Evolutionary conservation across 2,888 invertebrate species (phyloP).

Genomic region (Fragum whitleyi): DNA sequence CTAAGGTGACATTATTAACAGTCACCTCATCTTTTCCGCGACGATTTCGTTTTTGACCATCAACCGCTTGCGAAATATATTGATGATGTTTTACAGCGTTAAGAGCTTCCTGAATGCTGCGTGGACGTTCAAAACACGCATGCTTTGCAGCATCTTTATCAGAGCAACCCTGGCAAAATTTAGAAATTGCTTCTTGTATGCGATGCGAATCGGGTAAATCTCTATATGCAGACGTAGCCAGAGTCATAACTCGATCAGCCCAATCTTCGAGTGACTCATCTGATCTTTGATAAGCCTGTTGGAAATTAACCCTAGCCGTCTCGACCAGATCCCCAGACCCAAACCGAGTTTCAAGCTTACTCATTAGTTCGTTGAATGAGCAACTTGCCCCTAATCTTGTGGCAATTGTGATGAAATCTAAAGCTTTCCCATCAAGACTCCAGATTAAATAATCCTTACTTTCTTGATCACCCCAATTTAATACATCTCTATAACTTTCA

Average conservation of each 20-base stretch:
- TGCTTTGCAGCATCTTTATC: too few relatives aligned
- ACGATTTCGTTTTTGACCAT: too few relatives aligned
- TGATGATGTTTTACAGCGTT: conserved; percentile 38
- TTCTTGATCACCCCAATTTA: conserved; percentile 17
- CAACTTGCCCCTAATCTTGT: background rate
- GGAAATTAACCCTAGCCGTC: conserved; percentile 25
- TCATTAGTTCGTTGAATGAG: conserved; percentile 17
- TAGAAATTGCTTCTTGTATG: conserved; percentile 36
- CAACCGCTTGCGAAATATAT: too few relatives aligned
- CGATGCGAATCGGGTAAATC: conserved; percentile 40
- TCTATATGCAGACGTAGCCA: conserved; percentile 47
- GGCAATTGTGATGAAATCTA: conserved; percentile 27
- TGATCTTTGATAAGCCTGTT: conserved; percentile 14
- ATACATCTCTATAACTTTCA: conserved; percentile 10
- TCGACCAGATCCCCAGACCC: conserved; percentile 24
- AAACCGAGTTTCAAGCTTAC: conserved; percentile 29
- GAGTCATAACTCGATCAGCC: conserved; percentile 43
- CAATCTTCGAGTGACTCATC: conserved; percentile 41
- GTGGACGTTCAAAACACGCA: conserved; percentile 38
- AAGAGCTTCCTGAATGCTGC: conserved; percentile 32
- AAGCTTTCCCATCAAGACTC: conserved; percentile 30
- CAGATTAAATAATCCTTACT: conserved; percentile 24
- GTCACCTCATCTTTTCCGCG: background rate
- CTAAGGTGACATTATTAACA: conserved; percentile 10
- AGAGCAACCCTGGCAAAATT: too few relatives aligned